Percentiles rank a stretch among this genome's conserved stretches.
phyloP scores from a whole-genome alignment of 2,113 vertebrate species.

The Tetrax tetrax region DNA sequence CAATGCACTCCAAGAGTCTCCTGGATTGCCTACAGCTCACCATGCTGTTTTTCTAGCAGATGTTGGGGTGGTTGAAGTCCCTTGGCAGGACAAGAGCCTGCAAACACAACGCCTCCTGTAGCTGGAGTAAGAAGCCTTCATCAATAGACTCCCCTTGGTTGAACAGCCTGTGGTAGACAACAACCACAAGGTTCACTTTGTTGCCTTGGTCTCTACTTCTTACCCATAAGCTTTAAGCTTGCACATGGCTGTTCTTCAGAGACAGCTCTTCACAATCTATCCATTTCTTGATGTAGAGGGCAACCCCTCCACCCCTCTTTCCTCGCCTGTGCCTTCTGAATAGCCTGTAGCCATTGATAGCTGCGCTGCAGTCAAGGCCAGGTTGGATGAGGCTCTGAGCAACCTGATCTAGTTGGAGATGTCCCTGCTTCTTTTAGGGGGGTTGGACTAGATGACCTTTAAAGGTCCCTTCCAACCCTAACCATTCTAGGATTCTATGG shows the following conservation, averaged over 20 bases:
- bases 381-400: too few species aligned
- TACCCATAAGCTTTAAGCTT: background rate
- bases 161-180: background rate
- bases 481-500: too few species aligned
- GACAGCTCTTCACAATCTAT: background rate
- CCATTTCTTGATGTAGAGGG: background rate
- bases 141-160: background rate
- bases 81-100: background rate
- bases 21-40: background rate
- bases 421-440: too few species aligned
- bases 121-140: background rate
- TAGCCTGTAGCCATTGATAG: too few species aligned
- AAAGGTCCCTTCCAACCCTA: too few species aligned
- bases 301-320: too few species aligned
- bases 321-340: too few species aligned
- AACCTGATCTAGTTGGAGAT: too few species aligned
- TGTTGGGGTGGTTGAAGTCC: background rate
- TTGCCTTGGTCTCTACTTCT: background rate
- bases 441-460: too few species aligned
- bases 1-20: too few species aligned
- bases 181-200: background rate
- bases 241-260: background rate
- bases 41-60: background rate
- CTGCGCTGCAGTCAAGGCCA: too few species aligned
- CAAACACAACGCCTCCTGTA: rapidly evolving